Percentiles rank a stretch among this genome's conserved stretches.
Conservation (phyloP, 2,888 invertebrate species). For the Rhagium mordax region DNA sequence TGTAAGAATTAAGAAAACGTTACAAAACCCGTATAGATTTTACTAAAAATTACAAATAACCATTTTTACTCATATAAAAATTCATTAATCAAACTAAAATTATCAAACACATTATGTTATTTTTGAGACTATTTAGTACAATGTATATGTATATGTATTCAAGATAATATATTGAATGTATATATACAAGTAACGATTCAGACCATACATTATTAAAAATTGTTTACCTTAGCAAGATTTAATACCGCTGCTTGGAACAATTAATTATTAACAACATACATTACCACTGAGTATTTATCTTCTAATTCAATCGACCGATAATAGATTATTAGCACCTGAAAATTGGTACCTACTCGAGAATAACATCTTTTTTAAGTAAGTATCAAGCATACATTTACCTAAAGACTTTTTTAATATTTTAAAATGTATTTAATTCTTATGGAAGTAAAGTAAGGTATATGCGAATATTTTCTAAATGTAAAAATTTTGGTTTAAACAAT, state of each 20-base stretch:
- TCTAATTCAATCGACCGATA: constrained; percentile 20
- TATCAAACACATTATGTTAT: not conserved
- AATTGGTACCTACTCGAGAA: no score
- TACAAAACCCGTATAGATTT: no score
- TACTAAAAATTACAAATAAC: not conserved
- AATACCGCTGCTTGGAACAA: constrained; percentile 11
- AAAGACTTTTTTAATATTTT: no score
- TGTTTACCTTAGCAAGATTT: constrained; percentile 31
- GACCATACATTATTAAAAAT: constrained; percentile 11
- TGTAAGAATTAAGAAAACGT: no score
- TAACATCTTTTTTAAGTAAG: no score
- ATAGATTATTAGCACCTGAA: constrained; percentile 12
- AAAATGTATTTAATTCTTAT: no score
- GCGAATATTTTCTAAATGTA: no score
- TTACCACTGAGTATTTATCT: constrained; percentile 22
- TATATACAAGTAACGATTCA: constrained; percentile 9
- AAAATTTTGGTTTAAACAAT: no score
- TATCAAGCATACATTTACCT: no score
- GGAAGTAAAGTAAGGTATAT: no score
- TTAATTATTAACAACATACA: constrained; percentile 27
- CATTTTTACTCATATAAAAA: not conserved
- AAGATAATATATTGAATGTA: constrained; percentile 3
- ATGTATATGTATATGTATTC: not conserved
- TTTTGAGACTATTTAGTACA: not conserved
- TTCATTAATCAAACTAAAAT: not conserved